Conservation (phyloP, 2,888 invertebrate species). For the Cordilura impudica region DNA sequence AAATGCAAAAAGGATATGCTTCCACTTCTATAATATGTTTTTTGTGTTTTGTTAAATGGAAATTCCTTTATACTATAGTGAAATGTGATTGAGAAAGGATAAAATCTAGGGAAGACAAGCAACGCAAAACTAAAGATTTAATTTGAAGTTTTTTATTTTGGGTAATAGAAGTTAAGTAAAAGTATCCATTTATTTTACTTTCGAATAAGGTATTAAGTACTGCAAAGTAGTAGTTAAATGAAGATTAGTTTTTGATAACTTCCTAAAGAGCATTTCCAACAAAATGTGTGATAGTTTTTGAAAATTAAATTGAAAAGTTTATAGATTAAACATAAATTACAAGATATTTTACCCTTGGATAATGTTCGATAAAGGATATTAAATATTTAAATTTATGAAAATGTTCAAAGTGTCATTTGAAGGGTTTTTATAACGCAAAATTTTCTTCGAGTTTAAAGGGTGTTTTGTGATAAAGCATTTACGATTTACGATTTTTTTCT, state of each 20-base stretch:
- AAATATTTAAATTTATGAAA: too few relatives aligned
- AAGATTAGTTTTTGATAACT: conserved; percentile 32
- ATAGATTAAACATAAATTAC: not conserved
- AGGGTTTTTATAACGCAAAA: too few relatives aligned
- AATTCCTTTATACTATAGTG: not conserved
- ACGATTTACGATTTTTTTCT: too few relatives aligned
- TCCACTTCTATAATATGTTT: conserved; percentile 3
- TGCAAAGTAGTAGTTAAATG: conserved; percentile 21
- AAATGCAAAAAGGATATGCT: conserved; percentile 45
- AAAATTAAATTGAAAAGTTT: not conserved
- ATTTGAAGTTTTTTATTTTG: conserved; percentile 12
- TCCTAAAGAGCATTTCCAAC: too few relatives aligned
- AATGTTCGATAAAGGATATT: too few relatives aligned
- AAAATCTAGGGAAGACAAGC: conserved; percentile 35
- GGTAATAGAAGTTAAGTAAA: conserved; percentile 10
- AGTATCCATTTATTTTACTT: conserved; percentile 8
- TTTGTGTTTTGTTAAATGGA: conserved; percentile 8
- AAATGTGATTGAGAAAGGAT: conserved; percentile 49
- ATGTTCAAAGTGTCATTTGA: too few relatives aligned
- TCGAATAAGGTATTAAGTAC: conserved; percentile 35
- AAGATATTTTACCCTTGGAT: not conserved
- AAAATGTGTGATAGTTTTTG: not conserved
- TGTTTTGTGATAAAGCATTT: too few relatives aligned
- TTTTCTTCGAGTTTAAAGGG: too few relatives aligned
- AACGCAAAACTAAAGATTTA: conserved; percentile 23